Evolutionary conservation across 2,113 vertebrate genomes (phyloP), one percentile per base, ranked within the genome.

Genomic region (Polyodon spathula): DNA sequence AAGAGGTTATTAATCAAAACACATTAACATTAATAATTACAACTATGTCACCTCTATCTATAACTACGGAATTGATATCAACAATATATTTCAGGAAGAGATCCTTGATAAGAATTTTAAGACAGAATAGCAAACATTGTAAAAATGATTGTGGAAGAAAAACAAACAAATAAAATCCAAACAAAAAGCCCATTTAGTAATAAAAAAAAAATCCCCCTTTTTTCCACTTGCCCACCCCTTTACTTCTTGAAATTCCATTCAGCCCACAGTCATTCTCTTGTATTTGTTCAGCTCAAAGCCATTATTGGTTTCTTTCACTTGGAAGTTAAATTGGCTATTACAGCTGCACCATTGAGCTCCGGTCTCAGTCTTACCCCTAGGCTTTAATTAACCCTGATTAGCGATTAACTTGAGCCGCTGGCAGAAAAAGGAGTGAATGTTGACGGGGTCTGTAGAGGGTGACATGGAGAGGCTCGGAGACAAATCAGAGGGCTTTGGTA

Each of bases 331-430:
- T 55, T 58, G 48, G 62, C 56, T 50, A 73, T 72, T 67, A 69
- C 12, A 16, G 39, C 63, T 68, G 55, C 64, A 64, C 67, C 67
- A 75, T 76, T 60, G 11, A 66, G 73, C 59, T 59, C 71, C 66
- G 63, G 37, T 62, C 44, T 72, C 68, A 61, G 54, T 44, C 66
- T 6, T 64, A 67, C 68, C 69, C 66, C 64, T 56, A 70, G 69
- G 75, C 62, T 76, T 78, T 79, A 79, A 81, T 79, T 84, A 84
- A 82, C 74, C 66, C 62, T 8, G 2, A 66, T 75, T 61, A 77
- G 42, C 78, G 67, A 78, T 61, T 80, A 75, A 74, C 17, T 70
- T 46, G 54, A 61, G 62, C 59, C 68, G 64, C 62, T 68, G 41
- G 60, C 58, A 62, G n/a, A 48, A 55, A 55, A 55, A 55, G 53